Conservation (phyloP, 2,888 invertebrate genomes). For the Campoplex nolae region DNA sequence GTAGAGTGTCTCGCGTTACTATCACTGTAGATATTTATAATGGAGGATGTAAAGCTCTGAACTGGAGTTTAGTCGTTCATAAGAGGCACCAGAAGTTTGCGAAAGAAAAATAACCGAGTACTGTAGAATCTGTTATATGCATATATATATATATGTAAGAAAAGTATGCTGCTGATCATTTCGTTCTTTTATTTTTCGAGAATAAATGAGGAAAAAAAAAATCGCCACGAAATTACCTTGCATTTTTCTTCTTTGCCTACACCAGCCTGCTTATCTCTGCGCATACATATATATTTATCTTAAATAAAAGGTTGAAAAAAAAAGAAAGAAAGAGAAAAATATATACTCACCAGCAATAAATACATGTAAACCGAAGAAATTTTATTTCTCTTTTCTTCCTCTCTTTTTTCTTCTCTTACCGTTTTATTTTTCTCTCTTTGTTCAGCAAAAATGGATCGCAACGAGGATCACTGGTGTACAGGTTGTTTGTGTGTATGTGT, state of each 20-base stretch:
- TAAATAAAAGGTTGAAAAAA: not conserved
- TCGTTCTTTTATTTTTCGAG: constrained; percentile 17
- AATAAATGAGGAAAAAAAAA: constrained; percentile 3
- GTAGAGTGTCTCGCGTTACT: not conserved
- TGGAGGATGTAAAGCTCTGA: not conserved
- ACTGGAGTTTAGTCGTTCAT: constrained; percentile 28
- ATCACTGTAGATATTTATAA: not conserved
- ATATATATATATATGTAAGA: not conserved
- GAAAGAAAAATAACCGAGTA: constrained; percentile 50
- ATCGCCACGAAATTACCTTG: not conserved
- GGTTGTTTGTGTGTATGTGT: constrained; percentile 7
- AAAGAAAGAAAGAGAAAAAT: not conserved
- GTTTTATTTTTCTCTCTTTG: constrained; percentile 15
- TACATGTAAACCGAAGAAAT: constrained; percentile 16
- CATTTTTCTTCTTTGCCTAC: constrained; percentile 1
- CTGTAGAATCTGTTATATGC: not conserved
- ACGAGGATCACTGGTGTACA: constrained; percentile 23
- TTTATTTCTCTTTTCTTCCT: not conserved
- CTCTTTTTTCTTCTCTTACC: not conserved
- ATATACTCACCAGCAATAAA: not conserved
- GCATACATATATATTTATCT: not conserved
- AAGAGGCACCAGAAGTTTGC: constrained; percentile 21
- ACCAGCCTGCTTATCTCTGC: not conserved
- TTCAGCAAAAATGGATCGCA: constrained; percentile 25
- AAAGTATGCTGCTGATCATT: not conserved